These are phyloP conservation scores for Cavia aperea DNA, from an alignment of 2,113 vertebrate genomes.

Conservation along the genomic window DNA sequence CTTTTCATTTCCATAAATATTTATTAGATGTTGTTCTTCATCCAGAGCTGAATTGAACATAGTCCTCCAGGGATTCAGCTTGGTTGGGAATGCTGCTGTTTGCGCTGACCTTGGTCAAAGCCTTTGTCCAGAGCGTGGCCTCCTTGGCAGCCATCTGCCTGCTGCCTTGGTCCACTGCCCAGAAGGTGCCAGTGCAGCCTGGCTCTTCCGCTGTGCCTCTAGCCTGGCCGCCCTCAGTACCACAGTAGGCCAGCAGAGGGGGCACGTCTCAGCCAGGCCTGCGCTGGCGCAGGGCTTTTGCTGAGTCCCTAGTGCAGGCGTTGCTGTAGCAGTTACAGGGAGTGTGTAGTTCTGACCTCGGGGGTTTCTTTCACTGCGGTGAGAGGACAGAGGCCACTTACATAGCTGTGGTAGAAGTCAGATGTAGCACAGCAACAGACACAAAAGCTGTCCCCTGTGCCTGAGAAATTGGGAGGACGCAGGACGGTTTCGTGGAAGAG, in stretches of 20 bases:
- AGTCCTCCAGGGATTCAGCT: not conserved
- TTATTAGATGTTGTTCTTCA: not conserved
- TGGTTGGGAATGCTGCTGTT: not conserved
- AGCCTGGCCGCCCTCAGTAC: not conserved
- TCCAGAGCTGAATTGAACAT: not conserved
- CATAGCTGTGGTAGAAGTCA: not conserved
- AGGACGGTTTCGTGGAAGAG: not conserved
- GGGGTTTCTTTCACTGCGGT: not conserved
- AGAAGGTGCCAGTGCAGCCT: not conserved
- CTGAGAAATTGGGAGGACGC: not conserved
- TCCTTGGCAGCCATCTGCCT: not conserved
- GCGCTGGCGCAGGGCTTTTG: not conserved
- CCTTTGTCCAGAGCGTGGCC: not conserved
- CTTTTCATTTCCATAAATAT: slow-evolving; percentile 12
- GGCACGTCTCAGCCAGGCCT: not conserved
- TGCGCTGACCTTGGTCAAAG: not conserved
- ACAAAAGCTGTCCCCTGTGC: not conserved
- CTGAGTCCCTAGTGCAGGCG: not conserved
- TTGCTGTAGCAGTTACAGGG: not conserved
- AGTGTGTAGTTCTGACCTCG: not conserved
- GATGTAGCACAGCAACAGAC: not conserved
- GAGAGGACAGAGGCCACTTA: not conserved
- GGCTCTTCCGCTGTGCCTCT: not conserved
- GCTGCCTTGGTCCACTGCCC: not conserved
- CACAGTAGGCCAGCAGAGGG: not conserved